These are phyloP conservation scores for Callyntrura guangdongensis DNA, from an alignment of 2,888 invertebrate species.

Conservation along the genomic window DNA sequence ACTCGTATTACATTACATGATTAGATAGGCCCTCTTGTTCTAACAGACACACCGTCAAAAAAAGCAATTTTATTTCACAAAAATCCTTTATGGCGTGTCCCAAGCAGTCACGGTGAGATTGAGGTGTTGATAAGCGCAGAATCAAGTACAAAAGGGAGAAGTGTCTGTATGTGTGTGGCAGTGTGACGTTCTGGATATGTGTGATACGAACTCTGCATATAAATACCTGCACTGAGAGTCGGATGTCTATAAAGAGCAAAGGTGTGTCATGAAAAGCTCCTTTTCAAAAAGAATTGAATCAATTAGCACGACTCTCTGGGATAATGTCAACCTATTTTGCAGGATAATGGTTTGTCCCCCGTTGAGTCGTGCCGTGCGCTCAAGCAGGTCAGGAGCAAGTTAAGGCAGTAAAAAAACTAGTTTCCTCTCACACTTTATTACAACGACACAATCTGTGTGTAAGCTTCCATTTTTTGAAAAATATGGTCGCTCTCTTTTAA, in stretches of 20 bases:
- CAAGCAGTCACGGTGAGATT: conserved; percentile 66
- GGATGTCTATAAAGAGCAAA: conserved; percentile 1
- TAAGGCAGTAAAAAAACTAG: conserved; percentile 47
- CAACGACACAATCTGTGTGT: too few relatives aligned
- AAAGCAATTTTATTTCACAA: conserved; percentile 61
- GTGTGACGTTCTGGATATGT: too few relatives aligned
- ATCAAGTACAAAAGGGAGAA: too few relatives aligned
- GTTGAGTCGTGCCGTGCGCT: conserved; percentile 63
- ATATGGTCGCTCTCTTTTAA: too few relatives aligned
- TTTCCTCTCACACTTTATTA: conserved; percentile 44
- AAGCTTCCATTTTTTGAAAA: too few relatives aligned
- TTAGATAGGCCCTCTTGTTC: neutral
- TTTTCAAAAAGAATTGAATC: conserved; percentile 66
- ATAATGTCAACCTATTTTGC: conserved; percentile 63
- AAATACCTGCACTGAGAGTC: too few relatives aligned
- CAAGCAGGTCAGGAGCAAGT: conserved; percentile 70
- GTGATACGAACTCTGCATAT: too few relatives aligned
- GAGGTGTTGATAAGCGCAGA: conserved; percentile 73
- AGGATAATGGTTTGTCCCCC: conserved; percentile 71
- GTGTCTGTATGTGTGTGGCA: too few relatives aligned
- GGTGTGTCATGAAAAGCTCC: conserved; percentile 62
- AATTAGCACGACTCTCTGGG: conserved; percentile 61
- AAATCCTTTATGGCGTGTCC: conserved; percentile 54
- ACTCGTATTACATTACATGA: conserved; percentile 32
- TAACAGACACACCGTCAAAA: neutral